These are phyloP conservation scores for Mormyrus lacerda DNA, from an alignment of 2,113 vertebrate genomes.

Conservation along the genomic window DNA sequence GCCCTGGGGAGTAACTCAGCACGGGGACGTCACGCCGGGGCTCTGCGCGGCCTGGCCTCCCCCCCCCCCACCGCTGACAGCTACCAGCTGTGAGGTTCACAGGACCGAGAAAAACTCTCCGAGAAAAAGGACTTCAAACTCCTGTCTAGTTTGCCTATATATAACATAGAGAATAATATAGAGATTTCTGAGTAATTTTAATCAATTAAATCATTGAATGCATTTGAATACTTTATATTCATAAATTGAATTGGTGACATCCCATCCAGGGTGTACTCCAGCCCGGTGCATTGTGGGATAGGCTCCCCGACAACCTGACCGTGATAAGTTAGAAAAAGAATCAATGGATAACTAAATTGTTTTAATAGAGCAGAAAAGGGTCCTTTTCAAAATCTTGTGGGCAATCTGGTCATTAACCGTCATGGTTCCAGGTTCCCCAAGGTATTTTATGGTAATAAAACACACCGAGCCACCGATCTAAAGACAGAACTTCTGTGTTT, in stretches of 20 bases:
- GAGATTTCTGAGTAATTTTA: background rate
- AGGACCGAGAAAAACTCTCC: background rate
- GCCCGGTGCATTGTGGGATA: background rate
- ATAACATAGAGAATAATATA: background rate
- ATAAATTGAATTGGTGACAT: background rate
- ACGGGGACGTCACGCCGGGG: background rate
- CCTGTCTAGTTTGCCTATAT: background rate
- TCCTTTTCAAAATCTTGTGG: background rate
- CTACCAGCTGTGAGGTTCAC: background rate
- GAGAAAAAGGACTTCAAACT: background rate
- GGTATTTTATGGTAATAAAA: background rate
- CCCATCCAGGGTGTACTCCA: background rate
- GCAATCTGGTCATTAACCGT: background rate
- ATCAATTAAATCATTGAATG: background rate
- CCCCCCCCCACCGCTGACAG: background rate
- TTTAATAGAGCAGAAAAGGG: background rate
- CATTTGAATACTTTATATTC: background rate
- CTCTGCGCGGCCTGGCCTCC: background rate
- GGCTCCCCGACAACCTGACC: background rate
- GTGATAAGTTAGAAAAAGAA: background rate
- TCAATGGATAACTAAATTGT: background rate
- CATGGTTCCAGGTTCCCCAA: background rate
- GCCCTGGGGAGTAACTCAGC: background rate
- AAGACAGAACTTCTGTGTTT: background rate
- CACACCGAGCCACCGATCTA: background rate